Conservation (phyloP, 2,888 invertebrate genomes). For the Drosophila koepferae region DNA sequence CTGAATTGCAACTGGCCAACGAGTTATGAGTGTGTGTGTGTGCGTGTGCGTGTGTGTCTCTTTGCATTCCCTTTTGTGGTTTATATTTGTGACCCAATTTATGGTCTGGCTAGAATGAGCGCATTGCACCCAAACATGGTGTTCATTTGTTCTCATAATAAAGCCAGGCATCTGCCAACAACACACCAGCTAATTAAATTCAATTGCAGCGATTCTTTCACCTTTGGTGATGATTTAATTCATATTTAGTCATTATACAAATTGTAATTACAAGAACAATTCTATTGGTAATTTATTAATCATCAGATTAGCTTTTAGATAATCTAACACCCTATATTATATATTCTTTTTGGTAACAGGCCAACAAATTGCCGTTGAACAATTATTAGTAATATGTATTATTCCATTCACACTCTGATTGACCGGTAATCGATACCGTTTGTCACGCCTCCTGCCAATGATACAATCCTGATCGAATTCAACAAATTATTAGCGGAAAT, state of each 20-base stretch:
- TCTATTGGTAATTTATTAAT: neutral
- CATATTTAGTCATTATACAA: neutral
- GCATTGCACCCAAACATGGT: constrained; percentile 38
- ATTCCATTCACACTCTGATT: constrained; percentile 23
- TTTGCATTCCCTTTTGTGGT: constrained; percentile 51
- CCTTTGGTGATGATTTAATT: constrained; percentile 14
- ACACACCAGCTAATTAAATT: constrained; percentile 60
- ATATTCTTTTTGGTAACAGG: too few species aligned
- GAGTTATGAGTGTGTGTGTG: constrained; percentile 4
- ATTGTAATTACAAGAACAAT: neutral
- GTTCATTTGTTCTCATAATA: constrained; percentile 65
- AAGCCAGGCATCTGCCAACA: constrained; percentile 50
- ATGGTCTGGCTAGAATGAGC: constrained; percentile 36
- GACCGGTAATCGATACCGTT: constrained; percentile 40
- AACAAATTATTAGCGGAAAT: constrained; percentile 67
- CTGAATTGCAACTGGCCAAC: constrained; percentile 43
- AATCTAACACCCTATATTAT: neutral
- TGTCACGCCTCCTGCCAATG: constrained; percentile 24
- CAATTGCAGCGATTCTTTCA: constrained; percentile 56
- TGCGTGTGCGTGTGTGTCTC: constrained; percentile 2
- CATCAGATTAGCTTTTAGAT: neutral
- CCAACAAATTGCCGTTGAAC: neutral
- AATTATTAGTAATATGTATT: neutral
- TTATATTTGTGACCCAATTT: constrained; percentile 66
- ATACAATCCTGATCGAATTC: constrained; percentile 55